Evolutionary conservation across 1,140 invertebrate species (phyloP), one percentile per base, ranked within the genome.

Genomic region (Lysiphlebus fabarum): DNA sequence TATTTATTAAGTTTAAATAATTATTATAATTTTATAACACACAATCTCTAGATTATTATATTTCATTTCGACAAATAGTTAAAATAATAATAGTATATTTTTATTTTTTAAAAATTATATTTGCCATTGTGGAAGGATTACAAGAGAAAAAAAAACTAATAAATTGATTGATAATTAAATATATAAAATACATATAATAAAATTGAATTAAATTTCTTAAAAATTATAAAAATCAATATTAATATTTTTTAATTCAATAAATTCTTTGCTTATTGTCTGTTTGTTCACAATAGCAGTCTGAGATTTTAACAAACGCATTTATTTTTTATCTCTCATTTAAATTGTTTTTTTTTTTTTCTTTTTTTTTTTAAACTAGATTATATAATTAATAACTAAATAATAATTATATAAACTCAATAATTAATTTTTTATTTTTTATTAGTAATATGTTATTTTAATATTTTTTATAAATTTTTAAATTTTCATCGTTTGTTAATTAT

Each of bases 251-350:
- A 33, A 8, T 51, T 36, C 6, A 37, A 37, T 51, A 38, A 34
- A 51, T 51, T 74, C 69, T 68, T 79, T 76, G 76, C 74, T 79
- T 78, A 79, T 79, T 78, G 77, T 78, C 77, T 78, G 77, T 78
- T 76, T 73, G 72, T 75, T 78, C 75, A 77, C 76, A 75, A 78
- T 73, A 78, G 75, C 76, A 78, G 77, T 71, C 65, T 68, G 71
- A 61, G 70, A 64, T 69, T 53, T 34, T 37, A 56, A 56, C 40
- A 49, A n/a, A 33, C 50, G 45, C 34, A 36, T 12, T 48, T 58
- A n/a, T n/a, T n/a, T n/a, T n/a, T n/a, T 42, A 53, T 53, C 44
- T 44, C 33, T 17, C 38, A 43, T 17, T n/a, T 53, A 34, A 60
- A 48, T 49, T 12, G 9, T 47, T 45, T 56, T 4, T 1, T 47